phyloP scores from a whole-genome alignment of 2,113 vertebrate genomes.

The Pyxicephalus adspersus region DNA sequence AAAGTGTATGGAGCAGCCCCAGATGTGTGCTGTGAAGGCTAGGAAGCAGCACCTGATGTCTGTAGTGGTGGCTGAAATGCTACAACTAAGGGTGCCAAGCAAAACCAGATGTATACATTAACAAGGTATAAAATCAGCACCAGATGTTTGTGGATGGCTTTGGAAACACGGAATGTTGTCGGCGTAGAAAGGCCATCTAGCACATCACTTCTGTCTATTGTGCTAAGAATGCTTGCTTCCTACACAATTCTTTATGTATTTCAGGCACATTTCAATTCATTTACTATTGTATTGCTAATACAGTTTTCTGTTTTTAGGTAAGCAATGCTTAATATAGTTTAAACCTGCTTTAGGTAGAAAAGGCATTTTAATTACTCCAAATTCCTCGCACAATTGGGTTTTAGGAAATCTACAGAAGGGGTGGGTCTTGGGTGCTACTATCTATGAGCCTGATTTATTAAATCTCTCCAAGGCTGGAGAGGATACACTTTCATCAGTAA shows the following conservation, averaged over 20 bases:
- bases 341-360: too few species aligned
- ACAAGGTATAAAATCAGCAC: slow-evolving; percentile 50
- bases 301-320: too few species aligned
- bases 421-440: too few species aligned
- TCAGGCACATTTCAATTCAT: not conserved
- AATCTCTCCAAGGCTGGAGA: too few species aligned
- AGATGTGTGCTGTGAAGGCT: slow-evolving; percentile 48
- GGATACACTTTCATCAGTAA: too few species aligned
- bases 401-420: too few species aligned
- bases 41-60: slow-evolving; percentile 52
- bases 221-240: not conserved
- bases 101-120: slow-evolving; percentile 53
- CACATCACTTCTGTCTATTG: not conserved
- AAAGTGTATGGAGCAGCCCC: slow-evolving; percentile 22
- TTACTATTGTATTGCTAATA: not conserved
- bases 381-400: too few species aligned
- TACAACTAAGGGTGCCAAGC: slow-evolving; percentile 50
- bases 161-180: slow-evolving; percentile 13
- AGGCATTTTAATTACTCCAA: too few species aligned
- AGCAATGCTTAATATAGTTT: too few species aligned
- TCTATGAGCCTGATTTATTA: too few species aligned
- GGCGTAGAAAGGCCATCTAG: not conserved
- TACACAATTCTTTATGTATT: not conserved
- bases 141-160: slow-evolving; percentile 47
- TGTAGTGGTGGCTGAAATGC: slow-evolving; percentile 47